Evolutionary conservation across 2,797 vertebrate genomes (phyloP).

Genomic region (Platalea minor): DNA sequence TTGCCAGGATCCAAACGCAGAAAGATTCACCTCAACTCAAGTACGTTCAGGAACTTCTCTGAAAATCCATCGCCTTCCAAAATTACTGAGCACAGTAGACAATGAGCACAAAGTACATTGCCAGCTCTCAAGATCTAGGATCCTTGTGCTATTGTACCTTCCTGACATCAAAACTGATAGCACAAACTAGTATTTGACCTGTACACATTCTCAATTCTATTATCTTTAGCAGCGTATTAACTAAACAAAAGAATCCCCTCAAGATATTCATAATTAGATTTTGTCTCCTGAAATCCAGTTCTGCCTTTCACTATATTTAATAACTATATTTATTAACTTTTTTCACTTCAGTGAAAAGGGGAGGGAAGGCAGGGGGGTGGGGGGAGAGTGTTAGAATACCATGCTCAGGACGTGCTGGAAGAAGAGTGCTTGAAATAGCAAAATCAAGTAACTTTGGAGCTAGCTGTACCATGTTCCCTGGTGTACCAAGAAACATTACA

Average conservation of each 20-base stretch:
- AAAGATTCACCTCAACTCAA: not conserved
- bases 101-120: not conserved
- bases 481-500: not conserved
- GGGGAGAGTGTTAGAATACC: not conserved
- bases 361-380: too few relatives aligned
- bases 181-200: accelerated
- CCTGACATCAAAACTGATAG: not conserved
- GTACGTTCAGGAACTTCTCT: not conserved
- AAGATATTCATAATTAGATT: not conserved
- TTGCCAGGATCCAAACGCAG: not conserved
- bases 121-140: not conserved
- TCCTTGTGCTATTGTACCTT: not conserved
- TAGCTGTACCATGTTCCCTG: not conserved
- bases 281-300: not conserved
- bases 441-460: not conserved
- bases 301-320: not conserved
- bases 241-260: not conserved
- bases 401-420: not conserved
- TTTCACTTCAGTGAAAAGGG: not conserved
- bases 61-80: not conserved
- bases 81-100: not conserved
- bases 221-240: not conserved
- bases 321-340: not conserved
- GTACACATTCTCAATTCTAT: not conserved
- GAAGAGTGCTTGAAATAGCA: not conserved